These are phyloP conservation scores for Muscicapa adusta DNA, from an alignment of 2,113 vertebrate species.

Conservation along the genomic window DNA sequence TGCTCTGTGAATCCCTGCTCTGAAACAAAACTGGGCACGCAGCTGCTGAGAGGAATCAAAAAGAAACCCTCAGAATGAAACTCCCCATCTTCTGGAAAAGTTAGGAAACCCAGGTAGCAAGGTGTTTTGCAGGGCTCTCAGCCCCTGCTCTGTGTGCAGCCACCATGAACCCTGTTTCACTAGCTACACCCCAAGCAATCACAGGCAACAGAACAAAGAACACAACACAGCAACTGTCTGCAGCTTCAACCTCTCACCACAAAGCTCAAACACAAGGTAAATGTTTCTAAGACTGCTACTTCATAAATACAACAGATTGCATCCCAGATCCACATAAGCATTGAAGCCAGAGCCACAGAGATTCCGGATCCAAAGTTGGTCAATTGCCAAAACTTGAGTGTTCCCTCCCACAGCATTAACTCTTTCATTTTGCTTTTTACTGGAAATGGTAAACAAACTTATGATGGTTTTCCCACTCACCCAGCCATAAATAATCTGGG, in stretches of 20 bases:
- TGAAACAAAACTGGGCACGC: not conserved
- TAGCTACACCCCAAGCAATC: not conserved
- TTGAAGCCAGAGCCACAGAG: not conserved
- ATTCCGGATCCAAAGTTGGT: not conserved
- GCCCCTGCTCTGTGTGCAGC: not conserved
- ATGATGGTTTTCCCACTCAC: not conserved
- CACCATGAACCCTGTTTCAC: not conserved
- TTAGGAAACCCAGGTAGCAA: not conserved
- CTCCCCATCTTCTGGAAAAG: not conserved
- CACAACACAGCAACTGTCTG: not conserved
- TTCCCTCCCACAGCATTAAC: not conserved
- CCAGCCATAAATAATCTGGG: not conserved
- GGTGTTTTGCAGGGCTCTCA: not conserved
- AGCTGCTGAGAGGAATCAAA: not conserved
- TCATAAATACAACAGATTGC: not conserved
- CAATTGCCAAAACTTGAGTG: not conserved
- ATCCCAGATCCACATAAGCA: not conserved
- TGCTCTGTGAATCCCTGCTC: not conserved
- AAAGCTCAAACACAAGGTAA: not conserved
- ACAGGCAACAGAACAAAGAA: not conserved
- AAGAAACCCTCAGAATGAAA: not conserved
- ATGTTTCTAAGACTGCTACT: not conserved
- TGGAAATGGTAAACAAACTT: not conserved
- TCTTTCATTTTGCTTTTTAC: not conserved
- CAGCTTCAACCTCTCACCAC: not conserved